Conservation (phyloP, 2,797 vertebrate species). For the Streptopelia turtur region DNA sequence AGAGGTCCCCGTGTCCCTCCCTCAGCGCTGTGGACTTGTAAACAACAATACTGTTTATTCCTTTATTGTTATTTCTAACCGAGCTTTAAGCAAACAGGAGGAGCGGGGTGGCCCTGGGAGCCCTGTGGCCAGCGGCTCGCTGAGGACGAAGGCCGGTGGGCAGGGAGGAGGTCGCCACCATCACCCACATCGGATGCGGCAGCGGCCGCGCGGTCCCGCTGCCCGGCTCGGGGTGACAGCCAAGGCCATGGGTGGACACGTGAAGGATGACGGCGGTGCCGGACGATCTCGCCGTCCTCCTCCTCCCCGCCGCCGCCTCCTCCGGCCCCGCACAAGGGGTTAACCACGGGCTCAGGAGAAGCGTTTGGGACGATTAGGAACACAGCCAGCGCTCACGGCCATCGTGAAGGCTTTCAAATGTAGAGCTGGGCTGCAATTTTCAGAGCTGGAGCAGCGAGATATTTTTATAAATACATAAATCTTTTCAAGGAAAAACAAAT, state of each 20-base stretch:
- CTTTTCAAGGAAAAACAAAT: slow-evolving; percentile 69
- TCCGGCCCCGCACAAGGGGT: neutral
- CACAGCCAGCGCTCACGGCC: slow-evolving; percentile 1
- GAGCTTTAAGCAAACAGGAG: neutral
- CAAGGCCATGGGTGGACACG: rapidly evolving
- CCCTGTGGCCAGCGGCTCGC: neutral
- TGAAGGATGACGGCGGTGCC: rapidly evolving
- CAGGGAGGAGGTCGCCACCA: neutral
- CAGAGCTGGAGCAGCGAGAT: slow-evolving; percentile 47
- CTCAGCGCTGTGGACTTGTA: neutral
- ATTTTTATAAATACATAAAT: slow-evolving; percentile 72
- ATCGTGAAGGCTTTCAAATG: slow-evolving; percentile 7
- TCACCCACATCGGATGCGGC: rapidly evolving
- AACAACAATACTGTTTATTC: neutral
- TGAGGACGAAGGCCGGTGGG: rapidly evolving
- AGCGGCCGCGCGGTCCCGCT: rapidly evolving
- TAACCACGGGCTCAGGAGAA: neutral
- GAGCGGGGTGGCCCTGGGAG: neutral
- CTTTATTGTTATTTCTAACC: neutral
- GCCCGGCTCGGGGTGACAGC: neutral
- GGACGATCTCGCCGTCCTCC: neutral
- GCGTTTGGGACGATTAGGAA: neutral
- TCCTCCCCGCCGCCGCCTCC: rapidly evolving
- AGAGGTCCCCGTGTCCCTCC: neutral
- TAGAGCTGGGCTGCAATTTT: slow-evolving; percentile 20